A percentile compares a stretch with the other conserved stretches of the same genome.
These are phyloP conservation scores for Rhaphigaster nebulosa DNA, from an alignment of 2,888 invertebrate genomes.

Conservation along the genomic window DNA sequence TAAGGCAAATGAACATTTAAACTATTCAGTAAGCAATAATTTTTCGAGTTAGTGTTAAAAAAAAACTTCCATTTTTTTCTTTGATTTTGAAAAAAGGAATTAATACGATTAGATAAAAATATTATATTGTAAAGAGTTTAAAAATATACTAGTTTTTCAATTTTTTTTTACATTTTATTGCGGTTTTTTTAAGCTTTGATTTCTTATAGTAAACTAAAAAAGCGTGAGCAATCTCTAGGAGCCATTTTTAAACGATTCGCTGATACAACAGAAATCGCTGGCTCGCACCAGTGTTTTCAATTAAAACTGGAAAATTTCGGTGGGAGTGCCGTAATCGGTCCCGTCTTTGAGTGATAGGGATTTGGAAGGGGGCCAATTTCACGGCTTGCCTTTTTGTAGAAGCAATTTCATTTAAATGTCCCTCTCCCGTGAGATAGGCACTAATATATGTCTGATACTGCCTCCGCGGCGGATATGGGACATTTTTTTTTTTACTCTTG, in stretches of 20 bases:
- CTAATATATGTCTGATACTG: conserved; percentile 43
- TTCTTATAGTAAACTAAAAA: not conserved
- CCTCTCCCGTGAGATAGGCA: conserved; percentile 14
- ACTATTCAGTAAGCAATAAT: no score
- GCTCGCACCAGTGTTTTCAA: conserved; percentile 23
- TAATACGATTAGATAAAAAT: no score
- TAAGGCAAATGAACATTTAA: no score
- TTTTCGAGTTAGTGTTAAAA: no score
- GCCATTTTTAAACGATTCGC: not conserved
- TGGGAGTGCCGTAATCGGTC: not conserved
- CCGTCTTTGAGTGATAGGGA: conserved; percentile 48
- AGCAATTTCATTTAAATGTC: conserved; percentile 50
- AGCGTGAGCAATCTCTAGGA: not conserved
- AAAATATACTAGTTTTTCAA: no score
- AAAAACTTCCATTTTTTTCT: no score
- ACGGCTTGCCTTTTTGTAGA: conserved; percentile 38
- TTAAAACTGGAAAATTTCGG: conserved; percentile 24
- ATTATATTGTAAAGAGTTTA: no score
- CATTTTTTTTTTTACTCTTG: conserved; percentile 24
- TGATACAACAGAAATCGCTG: not conserved
- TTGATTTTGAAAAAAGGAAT: no score
- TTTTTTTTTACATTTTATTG: no score
- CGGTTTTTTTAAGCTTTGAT: no score
- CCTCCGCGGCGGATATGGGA: not conserved
- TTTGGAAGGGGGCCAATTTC: conserved; percentile 23